Conservation (phyloP, 2,888 invertebrate genomes). For the Siphonodentalium dalli region DNA sequence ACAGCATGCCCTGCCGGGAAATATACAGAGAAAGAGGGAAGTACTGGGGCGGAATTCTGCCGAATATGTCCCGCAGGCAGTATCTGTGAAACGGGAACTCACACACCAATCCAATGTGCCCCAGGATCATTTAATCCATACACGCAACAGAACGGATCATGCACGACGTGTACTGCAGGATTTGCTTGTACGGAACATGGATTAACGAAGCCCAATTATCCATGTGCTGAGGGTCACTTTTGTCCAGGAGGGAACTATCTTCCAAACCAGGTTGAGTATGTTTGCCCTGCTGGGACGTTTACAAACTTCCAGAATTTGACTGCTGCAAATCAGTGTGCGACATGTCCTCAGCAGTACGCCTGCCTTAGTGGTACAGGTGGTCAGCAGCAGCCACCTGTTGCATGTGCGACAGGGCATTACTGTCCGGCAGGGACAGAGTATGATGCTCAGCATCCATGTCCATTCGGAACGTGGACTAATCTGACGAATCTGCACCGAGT, state of each 20-base stretch:
- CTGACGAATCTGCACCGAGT: conserved; percentile 51
- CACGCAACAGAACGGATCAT: conserved; percentile 35
- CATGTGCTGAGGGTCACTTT: conserved; percentile 59
- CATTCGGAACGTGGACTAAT: conserved; percentile 58
- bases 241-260: conserved; percentile 57
- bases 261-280: conserved; percentile 53
- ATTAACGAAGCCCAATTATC: conserved; percentile 48
- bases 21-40: conserved; percentile 57
- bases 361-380: conserved; percentile 59
- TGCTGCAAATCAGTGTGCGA: conserved; percentile 49
- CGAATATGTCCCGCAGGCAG: conserved; percentile 43
- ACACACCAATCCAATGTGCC: conserved; percentile 46
- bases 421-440: conserved; percentile 54
- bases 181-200: conserved; percentile 51
- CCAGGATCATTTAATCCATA: conserved; percentile 55
- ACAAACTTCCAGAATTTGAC: conserved; percentile 59
- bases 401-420: conserved; percentile 57
- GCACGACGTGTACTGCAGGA: conserved; percentile 51
- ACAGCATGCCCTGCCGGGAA: conserved; percentile 51
- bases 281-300: conserved; percentile 57
- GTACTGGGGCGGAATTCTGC: conserved; percentile 43
- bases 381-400: conserved; percentile 53
- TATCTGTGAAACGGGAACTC: conserved; percentile 42
- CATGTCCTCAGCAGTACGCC: conserved; percentile 45
- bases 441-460: conserved; percentile 54